These are phyloP conservation scores for Solea solea DNA, from an alignment of 2,113 vertebrate species.

Conservation along the genomic window DNA sequence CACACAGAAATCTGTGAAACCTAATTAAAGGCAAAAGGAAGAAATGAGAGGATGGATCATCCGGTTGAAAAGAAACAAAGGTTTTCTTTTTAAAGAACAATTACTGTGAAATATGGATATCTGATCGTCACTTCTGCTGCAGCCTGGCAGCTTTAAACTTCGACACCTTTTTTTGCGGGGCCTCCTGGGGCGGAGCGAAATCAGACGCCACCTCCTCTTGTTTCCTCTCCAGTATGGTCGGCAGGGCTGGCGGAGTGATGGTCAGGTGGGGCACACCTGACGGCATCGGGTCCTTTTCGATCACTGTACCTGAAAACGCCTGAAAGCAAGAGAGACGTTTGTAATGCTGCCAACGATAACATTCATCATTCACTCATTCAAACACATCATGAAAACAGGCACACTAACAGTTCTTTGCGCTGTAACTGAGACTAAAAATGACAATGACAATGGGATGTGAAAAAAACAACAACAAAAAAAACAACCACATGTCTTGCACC, in stretches of 20 bases:
- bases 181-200: constrained; percentile 73
- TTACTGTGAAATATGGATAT: background rate
- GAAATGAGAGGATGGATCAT: background rate
- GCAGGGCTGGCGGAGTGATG: constrained; percentile 86
- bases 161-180: constrained; percentile 77
- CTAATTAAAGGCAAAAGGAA: constrained; percentile 1
- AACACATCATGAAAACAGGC: constrained; percentile 4
- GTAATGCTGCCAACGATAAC: background rate
- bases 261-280: constrained; percentile 82
- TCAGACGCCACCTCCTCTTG: constrained; percentile 87
- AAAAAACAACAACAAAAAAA: no score
- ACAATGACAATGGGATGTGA: background rate
- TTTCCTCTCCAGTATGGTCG: constrained; percentile 93
- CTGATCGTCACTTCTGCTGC: constrained; percentile 80
- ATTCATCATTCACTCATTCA: constrained; percentile 24
- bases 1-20: constrained; percentile 5
- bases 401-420: background rate
- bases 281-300: constrained; percentile 92
- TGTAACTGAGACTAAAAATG: constrained; percentile 6
- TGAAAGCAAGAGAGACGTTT: constrained; percentile 52
- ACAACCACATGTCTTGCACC: constrained; percentile 33
- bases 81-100: background rate
- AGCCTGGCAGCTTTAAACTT: constrained; percentile 96
- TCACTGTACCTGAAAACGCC: constrained; percentile 97
- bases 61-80: constrained; percentile 10